Base-by-base conservation (phyloP, 2,113 vertebrate genomes). In the Austrofundulus limnaeus region DNA sequence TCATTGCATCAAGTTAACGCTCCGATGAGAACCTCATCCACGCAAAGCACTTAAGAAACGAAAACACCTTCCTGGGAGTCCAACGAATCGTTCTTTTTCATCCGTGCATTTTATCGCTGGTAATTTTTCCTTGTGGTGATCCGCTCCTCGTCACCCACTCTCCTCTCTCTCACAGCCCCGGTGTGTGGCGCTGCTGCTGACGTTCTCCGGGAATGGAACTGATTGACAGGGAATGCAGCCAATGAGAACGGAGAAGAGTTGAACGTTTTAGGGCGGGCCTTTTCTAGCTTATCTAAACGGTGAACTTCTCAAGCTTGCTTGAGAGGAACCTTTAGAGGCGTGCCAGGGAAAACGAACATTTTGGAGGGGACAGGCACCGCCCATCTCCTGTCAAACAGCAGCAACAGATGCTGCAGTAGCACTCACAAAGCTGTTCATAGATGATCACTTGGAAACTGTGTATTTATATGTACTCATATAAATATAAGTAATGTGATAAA, bases 341-440 rank as follows among this genome's bases (percentile, higher is more conserved):
- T 88, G 84, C 75, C 84, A 3, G 70, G 7, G 38, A 72, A 51
- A 76, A 69, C 83, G 70, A 69, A 73, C 67, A 77, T 83, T 71
- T 82, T n/a, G n/a, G 81, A 87, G 77, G 83, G 81, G 66, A 78
- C 66, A 78, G 88, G 83, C 88, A 80, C 90, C 90, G 85, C 89
- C 89, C 89, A 90, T 90, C 78, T 84, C 3, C 81, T 78, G 83
- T 86, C 77, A 86, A 60, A 87, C 61, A 66, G 0, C 66, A 28
- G 4, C 68, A 34, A 45, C 47, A 57, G 31, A 5, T 1, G 4
- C 31, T 28, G 25, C n/a, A n/a, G n/a, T n/a, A n/a, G 50, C 58
- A 59, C 34, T 43, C 55, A 20, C 55, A 25, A 15, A 2, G 34
- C 48, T 63, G 28, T 0, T 2, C 17, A 53, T 45, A 19, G 24